Percentiles rank a stretch among this genome's conserved stretches.
Conservation (phyloP, 2,888 invertebrate species). For the Dorcus hopei region DNA sequence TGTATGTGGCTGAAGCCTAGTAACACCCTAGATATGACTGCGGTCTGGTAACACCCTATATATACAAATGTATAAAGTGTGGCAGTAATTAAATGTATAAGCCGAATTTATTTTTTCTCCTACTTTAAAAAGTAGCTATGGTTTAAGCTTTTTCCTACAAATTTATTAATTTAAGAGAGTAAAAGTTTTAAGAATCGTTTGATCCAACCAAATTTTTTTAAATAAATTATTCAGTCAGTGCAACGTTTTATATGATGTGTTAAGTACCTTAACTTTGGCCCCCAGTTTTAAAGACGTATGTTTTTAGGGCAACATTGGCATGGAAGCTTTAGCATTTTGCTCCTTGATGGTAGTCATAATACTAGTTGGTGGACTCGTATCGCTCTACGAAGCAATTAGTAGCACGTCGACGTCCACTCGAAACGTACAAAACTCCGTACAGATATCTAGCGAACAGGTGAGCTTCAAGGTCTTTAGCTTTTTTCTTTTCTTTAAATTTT, state of each 20-base stretch:
- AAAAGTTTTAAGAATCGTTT: too few species aligned
- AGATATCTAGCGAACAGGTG: slow-evolving; percentile 27
- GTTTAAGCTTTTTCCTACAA: too few species aligned
- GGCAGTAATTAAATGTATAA: too few species aligned
- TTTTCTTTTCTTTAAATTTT: neutral
- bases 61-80: too few species aligned
- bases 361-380: slow-evolving; percentile 61
- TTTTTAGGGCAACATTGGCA: slow-evolving; percentile 36
- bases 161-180: too few species aligned
- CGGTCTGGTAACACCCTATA: too few species aligned
- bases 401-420: slow-evolving; percentile 42
- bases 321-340: slow-evolving; percentile 47
- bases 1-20: too few species aligned
- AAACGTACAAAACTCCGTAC: slow-evolving; percentile 37
- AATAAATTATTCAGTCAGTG: too few species aligned
- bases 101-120: neutral
- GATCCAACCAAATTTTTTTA: too few species aligned
- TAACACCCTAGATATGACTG: too few species aligned
- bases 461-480: neutral
- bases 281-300: too few species aligned
- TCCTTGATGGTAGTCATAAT: slow-evolving; percentile 62
- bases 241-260: too few species aligned
- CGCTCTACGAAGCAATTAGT: slow-evolving; percentile 51
- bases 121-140: slow-evolving; percentile 38
- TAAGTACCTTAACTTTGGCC: neutral